Evolutionary conservation across 2,797 vertebrate species (phyloP), one percentile per base, ranked within the genome.

Genomic region (Trichosurus vulpecula): DNA sequence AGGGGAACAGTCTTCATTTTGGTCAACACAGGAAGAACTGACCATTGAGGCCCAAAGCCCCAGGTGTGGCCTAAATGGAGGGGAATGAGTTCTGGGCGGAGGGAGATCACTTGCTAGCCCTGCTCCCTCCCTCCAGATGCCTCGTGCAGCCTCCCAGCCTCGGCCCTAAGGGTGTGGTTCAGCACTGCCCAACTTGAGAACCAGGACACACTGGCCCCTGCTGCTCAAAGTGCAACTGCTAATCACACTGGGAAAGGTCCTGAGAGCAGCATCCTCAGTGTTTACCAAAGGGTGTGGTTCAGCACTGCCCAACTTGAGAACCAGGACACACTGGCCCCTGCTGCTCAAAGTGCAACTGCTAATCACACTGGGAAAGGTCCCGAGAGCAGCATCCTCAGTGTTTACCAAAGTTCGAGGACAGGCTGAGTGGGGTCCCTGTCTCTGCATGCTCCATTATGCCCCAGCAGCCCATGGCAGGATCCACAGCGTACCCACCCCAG

Each of bases 401-500:
- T 41, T 81, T 47, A 41, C 66, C n/a, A 41, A 6, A 35, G 19
- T 58, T 57, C 9, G 3, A 58, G 57, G 57, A 11, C 2, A 3
- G 12, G 58, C 58, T 35, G 31, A 35, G 12, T 13, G 31, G 11
- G 12, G 58, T 5, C 30, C 58, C 31, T 13, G 6, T 61, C 58
- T 61, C 12, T 35, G 31, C 58, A 35, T 35, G 12, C 12, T 35
- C 58, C 30, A 35, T 61, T 11, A 61, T 4, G 5, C 31, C 31
- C 58, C 58, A 61, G 30, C 27, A 29, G 55, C 12, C 58, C 31
- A 31, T 1, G 3, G 35, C n/a, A 41, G n/a, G n/a, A 47, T 47
- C 22, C 41, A 74, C 2, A 0, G 9, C 3, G 16, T 8, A 47
- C 3, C n/a, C 41, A 11, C 22, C 22, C 74, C 9, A 0, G 3